Evolutionary conservation across 2,888 invertebrate genomes (phyloP), one percentile per base, ranked within the genome.

Genomic region (Agrochola lota): DNA sequence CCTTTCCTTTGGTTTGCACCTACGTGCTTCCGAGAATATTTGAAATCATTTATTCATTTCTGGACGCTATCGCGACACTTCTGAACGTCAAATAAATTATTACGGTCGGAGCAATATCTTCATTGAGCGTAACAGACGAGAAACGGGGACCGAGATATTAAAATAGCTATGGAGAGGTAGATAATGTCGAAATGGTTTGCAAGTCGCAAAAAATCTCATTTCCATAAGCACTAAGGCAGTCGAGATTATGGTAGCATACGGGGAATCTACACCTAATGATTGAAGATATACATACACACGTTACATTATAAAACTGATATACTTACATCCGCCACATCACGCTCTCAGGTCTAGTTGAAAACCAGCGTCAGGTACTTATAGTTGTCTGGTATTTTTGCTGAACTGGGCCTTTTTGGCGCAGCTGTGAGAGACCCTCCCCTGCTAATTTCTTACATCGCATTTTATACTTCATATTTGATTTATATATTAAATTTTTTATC

Each of bases 31-130:
- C 46, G n/a, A 69, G 77, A 81, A 86, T 46, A 77, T 85, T 78
- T 77, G 72, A 80, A 77, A 80, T 86, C 85, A 87, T 90, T 88
- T 86, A 90, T 90, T 85, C 87, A 88, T 84, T 87, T 80, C 82
- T 76, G 80, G 85, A 86, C 85, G 85, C 81, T 87, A 87, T 90
- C 86, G 79, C 69, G 85, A 78, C 85, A 85, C 80, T 88, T 84
- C 80, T 83, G 87, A 86, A 82, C 85, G 84, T 87, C 73, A 84
- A 83, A 89, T 90, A 88, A 89, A 86, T 80, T 84, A 87, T 82
- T 78, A 83, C 77, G 86, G 80, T 85, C 76, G 71, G 35, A 43
- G 87, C 77, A 79, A 87, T 87, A 88, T 88, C 85, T 85, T 67
- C 72, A 82, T 79, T 85, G 73, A 55, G 78, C 70, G 59, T 83